Evolutionary conservation across 2,888 invertebrate genomes (phyloP), one percentile per base, ranked within the genome.

Genomic region (Polymixis flavicincta): DNA sequence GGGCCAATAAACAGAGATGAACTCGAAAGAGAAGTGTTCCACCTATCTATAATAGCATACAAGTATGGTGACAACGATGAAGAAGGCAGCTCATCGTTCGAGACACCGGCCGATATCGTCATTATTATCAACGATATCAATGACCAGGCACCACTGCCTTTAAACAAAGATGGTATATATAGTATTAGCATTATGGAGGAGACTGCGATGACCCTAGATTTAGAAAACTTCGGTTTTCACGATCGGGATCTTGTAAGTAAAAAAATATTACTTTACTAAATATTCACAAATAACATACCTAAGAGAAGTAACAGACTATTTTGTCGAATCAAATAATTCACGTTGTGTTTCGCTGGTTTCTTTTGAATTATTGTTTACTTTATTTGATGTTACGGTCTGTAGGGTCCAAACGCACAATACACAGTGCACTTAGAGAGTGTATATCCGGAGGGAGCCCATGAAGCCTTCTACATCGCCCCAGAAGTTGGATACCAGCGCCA

Each of bases 391-490:
- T 32, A n/a, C 17, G 11, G 22, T 6, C 61, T 78, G 59, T 83
- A 97, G 97, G 97, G 97, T 57, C 94, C 94, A 83, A 96, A 97
- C 88, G 97, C 97, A 2, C 96, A 96, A 80, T 97, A 97, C 89
- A 91, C 88, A 50, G 97, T 97, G 3, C 90, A 86, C 25, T 87
- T 97, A 25, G 91, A 92, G 78, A 94, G 94, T 68, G 92, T 91
- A 0, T 74, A 76, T 5, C 96, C 96, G 0, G 84, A 89, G 0
- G 92, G 92, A 0, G 96, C 92, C 0, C 93, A 95, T 5, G 90
- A 92, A 0, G 97, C 97, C 0, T 98, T 97, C 92, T 93, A 96
- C 87, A 93, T 98, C 22, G 96, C 97, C 32, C 98, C 98, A 0
- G 93, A 92, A 50, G 94, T 94, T 7, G 98, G 97, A 22, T 97